Evolutionary conservation across 2,113 vertebrate species (phyloP).

Genomic region (Promerops cafer): DNA sequence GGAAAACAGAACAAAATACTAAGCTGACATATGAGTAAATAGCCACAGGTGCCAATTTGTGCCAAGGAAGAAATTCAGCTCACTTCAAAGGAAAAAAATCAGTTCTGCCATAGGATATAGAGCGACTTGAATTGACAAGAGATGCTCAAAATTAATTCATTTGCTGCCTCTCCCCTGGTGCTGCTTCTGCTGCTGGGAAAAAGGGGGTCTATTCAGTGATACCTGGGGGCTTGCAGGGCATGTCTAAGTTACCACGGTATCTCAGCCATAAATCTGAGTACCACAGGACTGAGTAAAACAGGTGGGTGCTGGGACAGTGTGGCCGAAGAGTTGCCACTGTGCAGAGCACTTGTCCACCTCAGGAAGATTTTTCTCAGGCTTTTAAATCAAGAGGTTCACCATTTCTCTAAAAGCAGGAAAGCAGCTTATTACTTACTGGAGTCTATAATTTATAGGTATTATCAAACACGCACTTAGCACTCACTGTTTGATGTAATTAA

Average conservation of each 20-base stretch:
- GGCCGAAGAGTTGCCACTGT: neutral
- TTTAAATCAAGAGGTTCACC: neutral
- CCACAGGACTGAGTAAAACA: neutral
- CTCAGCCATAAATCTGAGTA: neutral
- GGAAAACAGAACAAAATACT: neutral
- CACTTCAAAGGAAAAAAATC: constrained; percentile 14
- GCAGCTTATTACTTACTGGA: neutral
- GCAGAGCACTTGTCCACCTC: neutral
- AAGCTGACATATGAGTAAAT: constrained; percentile 17
- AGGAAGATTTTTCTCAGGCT: neutral
- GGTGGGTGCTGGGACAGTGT: neutral
- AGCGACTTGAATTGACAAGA: neutral
- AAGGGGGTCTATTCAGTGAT: neutral
- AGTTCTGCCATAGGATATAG: neutral
- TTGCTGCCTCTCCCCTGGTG: neutral
- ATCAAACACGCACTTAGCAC: neutral
- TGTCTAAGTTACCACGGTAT: neutral
- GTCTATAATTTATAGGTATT: neutral
- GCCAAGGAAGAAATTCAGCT: neutral
- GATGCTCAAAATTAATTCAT: neutral
- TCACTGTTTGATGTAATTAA: neutral
- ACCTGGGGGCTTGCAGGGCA: neutral
- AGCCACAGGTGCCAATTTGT: neutral
- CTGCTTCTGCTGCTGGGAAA: neutral
- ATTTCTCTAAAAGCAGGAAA: neutral